Evolutionary conservation across 2,113 vertebrate genomes (phyloP), one percentile per base, ranked within the genome.

Genomic region (Strix uralensis): DNA sequence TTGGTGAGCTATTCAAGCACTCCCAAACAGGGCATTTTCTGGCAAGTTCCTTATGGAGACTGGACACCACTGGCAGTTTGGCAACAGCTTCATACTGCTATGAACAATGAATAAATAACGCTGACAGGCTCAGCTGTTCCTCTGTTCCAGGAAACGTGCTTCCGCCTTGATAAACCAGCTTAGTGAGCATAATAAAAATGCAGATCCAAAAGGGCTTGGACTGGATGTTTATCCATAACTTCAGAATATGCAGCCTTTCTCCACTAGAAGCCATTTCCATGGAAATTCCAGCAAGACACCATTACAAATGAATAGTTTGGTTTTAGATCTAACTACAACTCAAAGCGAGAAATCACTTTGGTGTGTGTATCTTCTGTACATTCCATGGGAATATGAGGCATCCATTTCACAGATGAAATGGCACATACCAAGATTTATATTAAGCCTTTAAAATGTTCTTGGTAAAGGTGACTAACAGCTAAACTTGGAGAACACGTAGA

Each of bases 11-110:
- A 55, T 80, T 89, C 54, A 70, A 88, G 79, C 15, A 49, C 55
- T 88, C 52, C 19, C 38, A 61, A 94, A 71, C 36, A 88, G 58
- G 42, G 38, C n/a, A 34, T 66, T 67, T 93, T 95, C 77, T 96
- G 92, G 74, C 82, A 81, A 80, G n/a, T 27, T 73, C 79, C 55
- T 62, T 59, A 46, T 6, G 6, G 77, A 72, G 57, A 86, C 72
- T 86, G 92, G 90, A 86, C 77, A 93, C 32, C 54, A 77, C 55
- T 90, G 88, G 82, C 82, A 93, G 67, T 52, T 90, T 94, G 82
- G 92, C 92, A 96, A 11, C 0, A 2, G 59, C 47, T 86, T 42
- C 0, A 0, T 52, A 74, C 40, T 0, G 0, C 88, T 83, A 9
- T 63, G 65, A 88, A 83, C 71, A 78, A 88, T 59, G 65, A 83